Evolutionary conservation across 35 echinoderm and acorn worm species (phyloP).

Genomic region (Lytechinus pictus): DNA sequence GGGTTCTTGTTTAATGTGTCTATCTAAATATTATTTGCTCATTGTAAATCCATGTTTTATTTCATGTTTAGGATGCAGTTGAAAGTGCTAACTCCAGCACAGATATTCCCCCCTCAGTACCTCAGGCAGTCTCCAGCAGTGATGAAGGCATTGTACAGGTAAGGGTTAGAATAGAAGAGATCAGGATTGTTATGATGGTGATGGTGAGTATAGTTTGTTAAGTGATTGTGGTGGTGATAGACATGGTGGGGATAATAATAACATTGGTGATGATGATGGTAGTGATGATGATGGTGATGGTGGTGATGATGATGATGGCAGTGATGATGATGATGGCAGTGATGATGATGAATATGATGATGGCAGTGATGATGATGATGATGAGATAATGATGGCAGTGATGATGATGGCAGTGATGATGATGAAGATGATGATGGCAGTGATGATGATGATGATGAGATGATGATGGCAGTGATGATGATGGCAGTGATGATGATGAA

Average conservation of each 20-base stretch:
- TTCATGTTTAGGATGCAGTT: slow-evolving; percentile 40
- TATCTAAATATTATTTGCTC: neutral
- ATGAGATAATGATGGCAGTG: neutral
- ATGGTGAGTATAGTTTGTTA: neutral
- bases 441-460: neutral
- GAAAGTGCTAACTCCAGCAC: neutral
- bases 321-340: neutral
- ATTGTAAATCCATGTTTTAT: neutral
- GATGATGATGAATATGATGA: neutral
- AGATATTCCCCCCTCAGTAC: neutral
- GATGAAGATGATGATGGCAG: neutral
- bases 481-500: too few species aligned
- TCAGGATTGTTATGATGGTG: neutral
- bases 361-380: neutral
- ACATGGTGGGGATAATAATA: neutral
- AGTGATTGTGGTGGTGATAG: neutral
- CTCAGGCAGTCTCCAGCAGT: neutral
- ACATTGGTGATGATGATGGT: neutral
- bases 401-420: neutral
- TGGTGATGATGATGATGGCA: neutral
- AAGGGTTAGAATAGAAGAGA: neutral
- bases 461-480: neutral
- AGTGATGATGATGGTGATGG: neutral
- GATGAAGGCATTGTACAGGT: slow-evolving; percentile 69
- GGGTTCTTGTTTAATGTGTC: neutral